Evolutionary conservation across 2,113 vertebrate species (phyloP).

Genomic region (Oxyura jamaicensis): DNA sequence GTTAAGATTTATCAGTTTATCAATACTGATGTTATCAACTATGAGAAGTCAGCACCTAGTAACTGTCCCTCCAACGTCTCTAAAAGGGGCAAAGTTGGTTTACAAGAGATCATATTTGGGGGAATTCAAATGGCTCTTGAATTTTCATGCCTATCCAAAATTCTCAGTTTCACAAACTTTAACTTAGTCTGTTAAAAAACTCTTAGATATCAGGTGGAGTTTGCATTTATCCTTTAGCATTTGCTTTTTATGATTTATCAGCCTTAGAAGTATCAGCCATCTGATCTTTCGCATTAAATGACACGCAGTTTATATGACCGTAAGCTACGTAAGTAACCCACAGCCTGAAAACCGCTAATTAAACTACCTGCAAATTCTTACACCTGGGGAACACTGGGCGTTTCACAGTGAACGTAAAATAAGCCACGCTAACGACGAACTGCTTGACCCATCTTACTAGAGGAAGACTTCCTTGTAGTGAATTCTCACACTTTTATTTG

Average conservation of each 20-base stretch:
- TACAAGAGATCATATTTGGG: not conserved
- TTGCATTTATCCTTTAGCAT: not conserved
- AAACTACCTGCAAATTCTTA: not conserved
- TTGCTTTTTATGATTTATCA: not conserved
- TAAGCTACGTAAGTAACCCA: not conserved
- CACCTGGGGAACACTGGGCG: not conserved
- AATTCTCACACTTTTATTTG: not conserved
- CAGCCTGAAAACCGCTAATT: not conserved
- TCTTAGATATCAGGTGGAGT: not conserved
- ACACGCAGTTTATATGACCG: fast-evolving
- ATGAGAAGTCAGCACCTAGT: not conserved
- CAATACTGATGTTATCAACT: not conserved
- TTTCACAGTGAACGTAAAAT: fast-evolving
- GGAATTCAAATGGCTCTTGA: not conserved
- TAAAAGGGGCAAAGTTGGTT: not conserved
- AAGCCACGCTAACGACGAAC: not conserved
- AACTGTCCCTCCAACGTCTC: not conserved
- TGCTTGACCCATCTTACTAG: not conserved
- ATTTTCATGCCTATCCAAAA: not conserved
- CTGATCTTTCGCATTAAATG: not conserved
- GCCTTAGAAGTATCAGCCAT: not conserved
- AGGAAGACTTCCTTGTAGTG: not conserved
- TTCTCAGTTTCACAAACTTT: not conserved
- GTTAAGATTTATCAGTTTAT: not conserved
- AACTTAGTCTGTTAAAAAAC: not conserved